Evolutionary conservation across 1,140 invertebrate species (phyloP), one percentile per base, ranked within the genome.

Genomic region (Leptonema lineaticorne): DNA sequence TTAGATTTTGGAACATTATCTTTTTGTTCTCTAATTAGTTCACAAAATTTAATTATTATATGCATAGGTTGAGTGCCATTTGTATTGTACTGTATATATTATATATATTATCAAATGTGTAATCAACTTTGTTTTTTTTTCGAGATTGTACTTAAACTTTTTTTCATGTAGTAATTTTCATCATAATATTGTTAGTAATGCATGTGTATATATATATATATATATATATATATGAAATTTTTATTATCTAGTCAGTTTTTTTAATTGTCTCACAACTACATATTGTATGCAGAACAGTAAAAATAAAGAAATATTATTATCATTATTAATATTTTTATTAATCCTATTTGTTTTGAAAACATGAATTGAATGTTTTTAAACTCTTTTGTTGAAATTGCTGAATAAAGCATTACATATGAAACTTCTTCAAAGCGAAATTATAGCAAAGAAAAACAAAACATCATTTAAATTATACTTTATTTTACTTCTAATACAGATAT

Each of bases 201-300:
- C n/a, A n/a, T n/a, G n/a, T n/a, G n/a, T n/a, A n/a, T n/a, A n/a
- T n/a, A n/a, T n/a, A n/a, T n/a, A n/a, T n/a, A n/a, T n/a, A n/a
- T n/a, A n/a, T n/a, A n/a, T n/a, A n/a, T n/a, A n/a, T n/a, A n/a
- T n/a, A n/a, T n/a, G n/a, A n/a, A 68, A 48, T 71, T 65, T 71
- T 53, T 72, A 67, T 62, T 67, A 45, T 72, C 70, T 72, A 72
- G 70, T 72, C 70, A 72, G 66, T 63, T 69, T 69, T 62, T 71
- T 69, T 37, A 65, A 58, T 69, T 72, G 58, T 69, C 70, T 8
- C 46, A 72, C 70, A 69, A 67, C 69, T 72, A 72, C 69, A n/a
- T 67, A 45, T 50, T 72, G 67, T 72, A 72, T n/a, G n/a, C 65
- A 68, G 67, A 69, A 69, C 30, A 59, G 48, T 63, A 60, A 63